A percentile compares a stretch with the other conserved stretches of the same genome.
These are phyloP conservation scores for Phoeniculus purpureus DNA, from an alignment of 2,797 vertebrate species.

Conservation along the genomic window DNA sequence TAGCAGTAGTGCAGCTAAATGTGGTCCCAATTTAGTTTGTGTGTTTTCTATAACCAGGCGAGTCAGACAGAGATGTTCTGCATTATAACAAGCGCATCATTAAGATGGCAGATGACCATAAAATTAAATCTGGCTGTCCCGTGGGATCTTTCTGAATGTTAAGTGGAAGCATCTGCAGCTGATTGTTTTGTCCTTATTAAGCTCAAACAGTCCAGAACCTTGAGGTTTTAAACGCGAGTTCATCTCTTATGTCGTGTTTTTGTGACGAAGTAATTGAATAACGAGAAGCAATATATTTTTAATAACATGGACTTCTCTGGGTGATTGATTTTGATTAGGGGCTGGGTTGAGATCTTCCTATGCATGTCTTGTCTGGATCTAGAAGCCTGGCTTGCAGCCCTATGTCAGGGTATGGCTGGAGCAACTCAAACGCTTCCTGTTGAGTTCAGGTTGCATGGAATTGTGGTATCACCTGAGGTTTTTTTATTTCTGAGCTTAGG, in stretches of 20 bases:
- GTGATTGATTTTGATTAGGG: slow-evolving; percentile 12
- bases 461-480: neutral
- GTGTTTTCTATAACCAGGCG: slow-evolving; percentile 20
- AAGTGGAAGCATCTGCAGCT: slow-evolving; percentile 55
- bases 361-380: neutral
- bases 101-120: slow-evolving; percentile 61
- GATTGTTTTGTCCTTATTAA: slow-evolving; percentile 58
- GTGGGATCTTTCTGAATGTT: slow-evolving; percentile 43
- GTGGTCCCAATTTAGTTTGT: neutral
- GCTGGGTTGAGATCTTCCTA: neutral
- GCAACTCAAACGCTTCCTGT: neutral
- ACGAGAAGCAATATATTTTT: slow-evolving; percentile 43
- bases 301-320: neutral
- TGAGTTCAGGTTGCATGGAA: neutral
- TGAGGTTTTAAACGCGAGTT: slow-evolving; percentile 27
- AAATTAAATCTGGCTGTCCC: slow-evolving; percentile 53
- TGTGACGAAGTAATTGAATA: slow-evolving; percentile 10
- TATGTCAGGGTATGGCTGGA: neutral
- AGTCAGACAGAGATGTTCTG: slow-evolving; percentile 51
- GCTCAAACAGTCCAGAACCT: slow-evolving; percentile 7
- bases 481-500: neutral
- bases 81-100: slow-evolving; percentile 58
- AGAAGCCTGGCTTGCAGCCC: neutral
- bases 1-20: slow-evolving; percentile 13
- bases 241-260: neutral